Evolutionary conservation across 2,113 vertebrate genomes (phyloP), one percentile per base, ranked within the genome.

Genomic region (Gnathonemus longibarbis): DNA sequence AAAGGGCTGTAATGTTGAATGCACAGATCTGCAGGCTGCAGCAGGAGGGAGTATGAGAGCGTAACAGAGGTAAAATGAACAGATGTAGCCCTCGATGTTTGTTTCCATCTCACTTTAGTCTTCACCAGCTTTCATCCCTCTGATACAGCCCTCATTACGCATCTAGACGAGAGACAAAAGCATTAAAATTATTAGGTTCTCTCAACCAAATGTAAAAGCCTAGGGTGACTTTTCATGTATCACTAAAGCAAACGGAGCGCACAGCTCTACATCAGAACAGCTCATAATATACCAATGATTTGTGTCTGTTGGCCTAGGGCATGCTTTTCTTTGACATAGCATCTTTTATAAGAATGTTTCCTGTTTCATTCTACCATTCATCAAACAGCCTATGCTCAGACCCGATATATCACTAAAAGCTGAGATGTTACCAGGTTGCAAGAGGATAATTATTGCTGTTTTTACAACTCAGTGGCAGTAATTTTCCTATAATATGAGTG

Each of bases 111-210:
- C 11, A 42, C 1, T 91, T 48, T 93, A 95, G 89, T 96, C 95
- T 83, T 93, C 94, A 45, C 93, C 93, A 6, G 93, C 94, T n/a
- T 88, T 93, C 91, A 92, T 94, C 11, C 94, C 94, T 89, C 94
- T 90, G 83, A 94, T 92, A 10, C 89, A 88, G 70, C 95, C 91
- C 88, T 95, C 90, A 80, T 93, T 92, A 86, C 92, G 90, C 90
- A 93, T 92, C 88, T 93, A 91, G 87, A 90, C 17, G 10, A 46
- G 35, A 89, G 17, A 27, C 42, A 17, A 35, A 27, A 49, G 24
- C 42, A 48, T 48, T 21, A 10, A 21, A 48, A 46, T 48, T 21
- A 48, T 84, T 42, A 84, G 83, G 24, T 24, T 45, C 39, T 84
- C 83, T 84, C 83, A 46, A 9, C 31, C 13, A 19, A 42, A 35